These are phyloP conservation scores for Drosophila gaucha DNA, from an alignment of 2,888 invertebrate species.

Conservation along the genomic window DNA sequence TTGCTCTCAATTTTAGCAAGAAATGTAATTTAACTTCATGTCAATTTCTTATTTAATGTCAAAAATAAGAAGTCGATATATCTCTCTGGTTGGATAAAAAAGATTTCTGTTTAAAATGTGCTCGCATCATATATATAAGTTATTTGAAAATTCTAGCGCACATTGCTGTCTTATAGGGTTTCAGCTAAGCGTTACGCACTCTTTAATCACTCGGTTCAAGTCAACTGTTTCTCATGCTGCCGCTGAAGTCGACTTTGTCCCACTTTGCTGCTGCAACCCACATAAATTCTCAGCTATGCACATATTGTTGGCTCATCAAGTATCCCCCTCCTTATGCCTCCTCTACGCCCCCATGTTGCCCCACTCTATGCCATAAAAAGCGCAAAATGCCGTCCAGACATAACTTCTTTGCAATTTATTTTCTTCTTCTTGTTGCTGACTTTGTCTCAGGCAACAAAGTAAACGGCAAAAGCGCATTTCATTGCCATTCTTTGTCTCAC, in stretches of 20 bases:
- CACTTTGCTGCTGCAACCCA: conserved; percentile 39
- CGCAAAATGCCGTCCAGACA: conserved; percentile 52
- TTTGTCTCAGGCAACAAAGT: conserved; percentile 32
- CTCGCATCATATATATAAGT: neutral
- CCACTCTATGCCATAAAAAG: conserved; percentile 40
- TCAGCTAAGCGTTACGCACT: conserved; percentile 1
- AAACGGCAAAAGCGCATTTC: conserved; percentile 39
- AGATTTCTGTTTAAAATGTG: neutral
- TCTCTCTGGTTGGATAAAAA: too few species aligned
- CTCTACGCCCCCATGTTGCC: neutral
- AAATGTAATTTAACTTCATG: too few species aligned
- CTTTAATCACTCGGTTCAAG: conserved; percentile 18
- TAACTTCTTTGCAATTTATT: conserved; percentile 65
- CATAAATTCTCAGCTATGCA: conserved; percentile 39
- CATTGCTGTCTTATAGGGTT: conserved; percentile 2
- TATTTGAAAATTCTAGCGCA: neutral
- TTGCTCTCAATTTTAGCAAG: too few species aligned
- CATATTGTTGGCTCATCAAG: conserved; percentile 29
- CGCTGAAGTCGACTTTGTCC: conserved; percentile 17
- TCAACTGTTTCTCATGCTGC: conserved; percentile 26
- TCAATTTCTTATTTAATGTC: too few species aligned
- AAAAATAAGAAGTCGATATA: too few species aligned
- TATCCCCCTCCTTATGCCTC: neutral
- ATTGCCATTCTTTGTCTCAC: conserved; percentile 10
- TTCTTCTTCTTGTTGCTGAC: conserved; percentile 29